Evolutionary conservation across 2,797 vertebrate genomes (phyloP), one percentile per base, ranked within the genome.

Genomic region (Galago senegalensis): DNA sequence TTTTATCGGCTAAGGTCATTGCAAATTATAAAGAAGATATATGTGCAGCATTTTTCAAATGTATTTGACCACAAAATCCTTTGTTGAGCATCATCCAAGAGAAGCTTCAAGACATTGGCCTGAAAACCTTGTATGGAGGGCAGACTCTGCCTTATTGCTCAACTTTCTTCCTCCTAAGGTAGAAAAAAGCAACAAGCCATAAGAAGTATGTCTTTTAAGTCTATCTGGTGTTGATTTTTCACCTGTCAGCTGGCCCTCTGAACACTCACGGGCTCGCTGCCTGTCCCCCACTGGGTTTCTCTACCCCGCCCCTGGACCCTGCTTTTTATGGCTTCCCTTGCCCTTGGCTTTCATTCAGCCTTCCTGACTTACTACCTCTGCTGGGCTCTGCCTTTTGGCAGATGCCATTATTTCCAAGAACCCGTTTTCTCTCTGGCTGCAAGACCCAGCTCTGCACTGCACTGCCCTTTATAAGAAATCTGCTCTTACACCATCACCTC

Each of bases 101-200:
- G 6, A 2, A 75, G 17, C 61, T 85, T 53, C 60, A 31, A 10
- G 13, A 81, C 84, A 46, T 13, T 40, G 65, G 63, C 17, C 70
- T 25, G 12, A 75, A 82, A 81, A 31, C 21, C 40, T 73, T 65
- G 18, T 69, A 37, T 67, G 58, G 37, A 88, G 23, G 5, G 4
- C 75, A 53, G 61, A 56, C 21, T 31, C 77, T 46, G 29, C 67
- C 58, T 85, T 87, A 69, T 56, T n/a, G 12, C 25, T 87, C 76
- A 90, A 60, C 23, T 84, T 76, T 65, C 75, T 94, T 94, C 58
- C 58, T 79, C 70, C 73, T 31, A 10, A 70, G 49, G 29, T n/a
- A 65, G 61, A 40, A 69, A 76, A 46, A 88, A 82, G 13, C 31
- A 88, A 77, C 14, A 79, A 73, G 34, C 20, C 81, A 25, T 63